phyloP scores from a whole-genome alignment of 2,113 vertebrate genomes.

The Isichthys henryi region DNA sequence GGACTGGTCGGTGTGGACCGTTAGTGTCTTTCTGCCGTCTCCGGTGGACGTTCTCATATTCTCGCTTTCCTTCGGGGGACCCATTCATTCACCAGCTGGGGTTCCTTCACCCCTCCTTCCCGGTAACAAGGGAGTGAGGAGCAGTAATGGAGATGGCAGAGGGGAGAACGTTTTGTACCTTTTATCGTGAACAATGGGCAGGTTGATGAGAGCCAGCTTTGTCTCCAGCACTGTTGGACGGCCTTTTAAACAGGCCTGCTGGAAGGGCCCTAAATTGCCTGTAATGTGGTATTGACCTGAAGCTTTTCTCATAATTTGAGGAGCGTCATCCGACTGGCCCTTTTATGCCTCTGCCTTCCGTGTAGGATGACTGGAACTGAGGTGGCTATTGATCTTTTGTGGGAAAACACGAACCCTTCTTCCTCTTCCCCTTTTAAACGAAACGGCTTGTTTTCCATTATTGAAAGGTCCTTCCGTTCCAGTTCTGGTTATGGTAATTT shows the following conservation, averaged over 20 bases:
- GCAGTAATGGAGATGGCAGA: neutral
- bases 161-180: neutral
- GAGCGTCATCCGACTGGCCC: neutral
- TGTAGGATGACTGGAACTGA: neutral
- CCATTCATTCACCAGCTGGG: neutral
- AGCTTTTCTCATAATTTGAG: conserved; percentile 11
- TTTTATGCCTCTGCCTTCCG: neutral
- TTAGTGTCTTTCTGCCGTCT: neutral
- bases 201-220: neutral
- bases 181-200: neutral
- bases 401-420: neutral
- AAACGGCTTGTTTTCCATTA: neutral
- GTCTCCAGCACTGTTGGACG: neutral
- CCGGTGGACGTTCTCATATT: neutral
- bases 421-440: neutral
- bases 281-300: conserved; percentile 9
- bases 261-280: neutral
- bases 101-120: neutral
- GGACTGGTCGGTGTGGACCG: neutral
- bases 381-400: neutral
- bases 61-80: neutral
- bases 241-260: neutral
- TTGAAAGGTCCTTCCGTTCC: neutral
- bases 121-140: neutral
- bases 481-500: neutral